These are phyloP conservation scores for Malacosoma neustria DNA, from an alignment of 2,888 invertebrate genomes.

Conservation along the genomic window DNA sequence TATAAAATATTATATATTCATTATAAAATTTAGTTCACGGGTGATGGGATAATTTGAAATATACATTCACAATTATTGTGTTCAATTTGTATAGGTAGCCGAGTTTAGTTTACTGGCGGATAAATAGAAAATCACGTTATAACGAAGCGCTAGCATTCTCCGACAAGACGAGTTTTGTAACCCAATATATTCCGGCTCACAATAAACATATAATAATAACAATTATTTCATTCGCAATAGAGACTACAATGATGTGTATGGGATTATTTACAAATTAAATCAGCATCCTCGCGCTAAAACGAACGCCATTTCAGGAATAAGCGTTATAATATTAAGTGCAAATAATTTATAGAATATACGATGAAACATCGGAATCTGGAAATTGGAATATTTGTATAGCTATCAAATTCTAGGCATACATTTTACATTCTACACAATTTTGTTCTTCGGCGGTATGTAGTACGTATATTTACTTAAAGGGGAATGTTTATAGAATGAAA, in stretches of 20 bases:
- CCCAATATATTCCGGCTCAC: slow-evolving; percentile 3
- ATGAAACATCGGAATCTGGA: background rate
- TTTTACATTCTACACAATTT: too few relatives aligned
- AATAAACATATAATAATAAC: slow-evolving; percentile 8
- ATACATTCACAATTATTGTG: too few relatives aligned
- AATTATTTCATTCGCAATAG: slow-evolving; percentile 2
- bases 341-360: slow-evolving; percentile 10
- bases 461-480: too few relatives aligned
- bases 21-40: too few relatives aligned
- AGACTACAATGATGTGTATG: background rate
- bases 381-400: background rate
- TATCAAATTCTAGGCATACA: background rate
- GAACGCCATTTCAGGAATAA: slow-evolving; percentile 16
- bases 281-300: slow-evolving; percentile 18
- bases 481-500: slow-evolving; percentile 1
- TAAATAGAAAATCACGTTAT: background rate
- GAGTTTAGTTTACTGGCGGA: too few relatives aligned
- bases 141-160: background rate
- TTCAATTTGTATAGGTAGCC: too few relatives aligned
- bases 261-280: slow-evolving; percentile 14
- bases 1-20: too few relatives aligned
- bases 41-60: too few relatives aligned
- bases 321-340: slow-evolving; percentile 11
- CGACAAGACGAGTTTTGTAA: background rate
- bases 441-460: too few relatives aligned